These are phyloP conservation scores for Channa maculata DNA, from an alignment of 2,113 vertebrate species.

Conservation along the genomic window DNA sequence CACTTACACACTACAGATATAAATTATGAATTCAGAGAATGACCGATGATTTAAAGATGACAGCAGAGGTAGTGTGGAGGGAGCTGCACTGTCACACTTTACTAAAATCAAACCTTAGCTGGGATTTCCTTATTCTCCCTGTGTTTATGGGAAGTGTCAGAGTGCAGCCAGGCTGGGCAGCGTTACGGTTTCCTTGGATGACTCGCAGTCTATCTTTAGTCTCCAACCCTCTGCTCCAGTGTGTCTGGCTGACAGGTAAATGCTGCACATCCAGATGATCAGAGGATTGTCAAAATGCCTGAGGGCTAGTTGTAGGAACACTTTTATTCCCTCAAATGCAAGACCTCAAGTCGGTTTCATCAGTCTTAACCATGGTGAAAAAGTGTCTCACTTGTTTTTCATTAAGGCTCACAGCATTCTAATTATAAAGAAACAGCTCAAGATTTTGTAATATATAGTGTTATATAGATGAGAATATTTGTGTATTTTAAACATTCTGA, in stretches of 20 bases:
- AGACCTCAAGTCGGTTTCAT: background rate
- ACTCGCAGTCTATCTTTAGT: constrained; percentile 48
- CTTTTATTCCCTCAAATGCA: background rate
- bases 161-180: constrained; percentile 18
- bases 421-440: background rate
- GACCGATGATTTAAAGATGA: constrained; percentile 73
- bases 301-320: constrained; percentile 1
- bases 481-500: no score
- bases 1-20: constrained; percentile 33
- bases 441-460: background rate
- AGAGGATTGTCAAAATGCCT: constrained; percentile 20
- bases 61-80: constrained; percentile 29
- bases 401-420: background rate
- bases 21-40: constrained; percentile 66
- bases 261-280: constrained; percentile 20
- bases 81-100: constrained; percentile 55
- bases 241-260: constrained; percentile 43
- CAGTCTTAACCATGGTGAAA: background rate
- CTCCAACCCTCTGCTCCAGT: constrained; percentile 25
- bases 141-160: constrained; percentile 52
- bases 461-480: no score
- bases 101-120: constrained; percentile 50
- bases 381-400: background rate
- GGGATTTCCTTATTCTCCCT: constrained; percentile 49
- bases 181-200: constrained; percentile 25